Percentiles rank a stretch among this genome's conserved stretches.
Conservation (phyloP, 2,113 vertebrate genomes). For the Natator depressus region DNA sequence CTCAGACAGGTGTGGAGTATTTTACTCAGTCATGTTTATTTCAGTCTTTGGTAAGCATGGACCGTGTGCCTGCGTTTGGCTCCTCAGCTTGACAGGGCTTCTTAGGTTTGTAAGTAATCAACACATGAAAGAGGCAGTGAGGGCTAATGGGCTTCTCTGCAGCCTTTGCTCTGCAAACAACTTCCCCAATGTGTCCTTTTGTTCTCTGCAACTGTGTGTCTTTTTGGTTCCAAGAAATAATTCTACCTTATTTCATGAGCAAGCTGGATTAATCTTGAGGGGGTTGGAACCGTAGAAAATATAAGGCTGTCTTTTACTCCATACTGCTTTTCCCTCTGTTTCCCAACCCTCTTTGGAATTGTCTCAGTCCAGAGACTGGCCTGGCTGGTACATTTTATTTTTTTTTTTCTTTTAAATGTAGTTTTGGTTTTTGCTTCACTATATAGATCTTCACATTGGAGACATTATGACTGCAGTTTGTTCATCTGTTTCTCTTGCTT, state of each 20-base stretch:
- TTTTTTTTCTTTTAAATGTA: background rate
- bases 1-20: slow-evolving; percentile 39
- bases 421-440: slow-evolving; percentile 36
- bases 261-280: slow-evolving; percentile 66
- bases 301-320: slow-evolving; percentile 48
- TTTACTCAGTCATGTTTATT: slow-evolving; percentile 12
- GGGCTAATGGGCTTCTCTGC: slow-evolving; percentile 55
- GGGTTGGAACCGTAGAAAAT: slow-evolving; percentile 57
- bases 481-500: slow-evolving; percentile 35
- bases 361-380: slow-evolving; percentile 33
- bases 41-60: slow-evolving; percentile 70
- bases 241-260: slow-evolving; percentile 43
- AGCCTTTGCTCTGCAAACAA: slow-evolving; percentile 79
- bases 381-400: background rate
- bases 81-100: slow-evolving; percentile 78
- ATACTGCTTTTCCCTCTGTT: background rate
- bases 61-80: slow-evolving; percentile 70
- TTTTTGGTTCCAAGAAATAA: slow-evolving; percentile 50
- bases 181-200: slow-evolving; percentile 80
- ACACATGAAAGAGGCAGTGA: slow-evolving; percentile 59
- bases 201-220: background rate
- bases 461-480: slow-evolving; percentile 47
- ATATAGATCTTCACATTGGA: slow-evolving; percentile 75
- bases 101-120: slow-evolving; percentile 62
- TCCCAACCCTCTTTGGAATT: background rate